A percentile compares a stretch with the other conserved stretches of the same genome.
phyloP scores from a whole-genome alignment of 1,140 invertebrate genomes.

The Periplaneta americana region DNA sequence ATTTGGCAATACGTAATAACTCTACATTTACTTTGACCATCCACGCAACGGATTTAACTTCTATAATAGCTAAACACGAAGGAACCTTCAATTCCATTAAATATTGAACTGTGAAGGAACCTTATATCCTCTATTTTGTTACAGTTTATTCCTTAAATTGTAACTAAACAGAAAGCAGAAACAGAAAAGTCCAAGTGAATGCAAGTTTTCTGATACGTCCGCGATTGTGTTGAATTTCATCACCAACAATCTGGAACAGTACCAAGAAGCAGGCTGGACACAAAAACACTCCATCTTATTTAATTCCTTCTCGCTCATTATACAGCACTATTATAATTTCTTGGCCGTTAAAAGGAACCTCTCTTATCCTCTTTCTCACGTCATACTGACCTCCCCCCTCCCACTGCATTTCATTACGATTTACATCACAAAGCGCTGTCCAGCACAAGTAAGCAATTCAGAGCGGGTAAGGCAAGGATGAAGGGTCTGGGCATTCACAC shows the following conservation, averaged over 20 bases:
- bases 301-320: neutral
- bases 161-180: too few relatives aligned
- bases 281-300: neutral
- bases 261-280: neutral
- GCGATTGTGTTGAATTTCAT: neutral
- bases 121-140: too few relatives aligned
- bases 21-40: too few relatives aligned
- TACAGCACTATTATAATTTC: neutral
- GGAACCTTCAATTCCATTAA: too few relatives aligned
- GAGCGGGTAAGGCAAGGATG: neutral
- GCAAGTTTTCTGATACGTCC: neutral
- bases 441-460: neutral
- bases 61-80: too few relatives aligned
- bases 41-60: too few relatives aligned
- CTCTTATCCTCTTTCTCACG: neutral
- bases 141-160: too few relatives aligned
- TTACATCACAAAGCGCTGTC: neutral
- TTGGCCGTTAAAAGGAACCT: neutral
- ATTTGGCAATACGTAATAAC: too few relatives aligned
- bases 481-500: neutral
- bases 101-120: too few relatives aligned
- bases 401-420: neutral
- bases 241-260: neutral
- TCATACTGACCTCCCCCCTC: neutral
- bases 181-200: too few relatives aligned